phyloP scores from a whole-genome alignment of 2,888 invertebrate species.

The Netelia fuscicornis region DNA sequence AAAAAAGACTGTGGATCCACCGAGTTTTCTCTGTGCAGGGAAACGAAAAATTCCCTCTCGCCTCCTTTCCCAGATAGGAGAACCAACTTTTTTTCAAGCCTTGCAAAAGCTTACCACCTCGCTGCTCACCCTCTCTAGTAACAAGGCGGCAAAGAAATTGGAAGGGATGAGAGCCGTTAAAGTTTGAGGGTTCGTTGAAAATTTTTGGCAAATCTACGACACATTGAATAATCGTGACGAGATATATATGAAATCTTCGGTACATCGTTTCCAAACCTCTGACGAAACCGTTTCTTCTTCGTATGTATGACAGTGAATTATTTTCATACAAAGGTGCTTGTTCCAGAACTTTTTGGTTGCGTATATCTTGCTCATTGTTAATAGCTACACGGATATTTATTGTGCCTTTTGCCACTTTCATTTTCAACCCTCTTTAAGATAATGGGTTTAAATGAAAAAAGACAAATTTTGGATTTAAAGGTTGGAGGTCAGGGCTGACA shows the following conservation, averaged over 20 bases:
- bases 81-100: conserved; percentile 40
- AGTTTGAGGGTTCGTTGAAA: conserved; percentile 24
- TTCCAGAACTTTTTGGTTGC: too few species aligned
- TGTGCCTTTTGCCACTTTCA: too few species aligned
- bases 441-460: too few species aligned
- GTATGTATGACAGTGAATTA: too few species aligned
- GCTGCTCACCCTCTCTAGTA: conserved; percentile 9
- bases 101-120: conserved; percentile 34
- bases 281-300: background rate
- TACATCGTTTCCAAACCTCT: background rate
- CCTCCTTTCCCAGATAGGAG: conserved; percentile 28
- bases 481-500: too few species aligned
- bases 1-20: conserved; percentile 32
- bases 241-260: background rate
- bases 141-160: background rate
- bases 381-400: too few species aligned
- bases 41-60: conserved; percentile 35
- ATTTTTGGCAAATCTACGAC: conserved; percentile 22
- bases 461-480: too few species aligned
- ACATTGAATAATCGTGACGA: conserved; percentile 25
- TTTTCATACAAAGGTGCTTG: too few species aligned
- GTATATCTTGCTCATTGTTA: too few species aligned
- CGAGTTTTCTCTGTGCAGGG: conserved; percentile 48
- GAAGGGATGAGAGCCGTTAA: conserved; percentile 29
- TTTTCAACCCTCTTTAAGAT: too few species aligned